phyloP scores from a whole-genome alignment of 2,113 vertebrate genomes.

The Zingel zingel region DNA sequence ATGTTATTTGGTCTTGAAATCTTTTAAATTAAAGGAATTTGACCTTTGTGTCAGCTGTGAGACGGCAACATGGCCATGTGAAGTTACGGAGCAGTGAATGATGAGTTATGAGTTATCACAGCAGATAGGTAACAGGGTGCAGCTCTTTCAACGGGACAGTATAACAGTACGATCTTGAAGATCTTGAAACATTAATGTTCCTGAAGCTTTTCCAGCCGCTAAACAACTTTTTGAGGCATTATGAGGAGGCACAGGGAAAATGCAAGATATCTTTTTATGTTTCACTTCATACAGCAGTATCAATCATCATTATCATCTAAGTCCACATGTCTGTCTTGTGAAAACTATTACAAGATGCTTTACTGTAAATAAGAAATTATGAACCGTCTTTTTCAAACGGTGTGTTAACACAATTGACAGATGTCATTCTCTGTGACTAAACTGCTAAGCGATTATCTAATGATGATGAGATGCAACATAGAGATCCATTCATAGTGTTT shows the following conservation, averaged over 20 bases:
- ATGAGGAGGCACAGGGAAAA: background rate
- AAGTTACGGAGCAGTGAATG: background rate
- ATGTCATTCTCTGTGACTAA: background rate
- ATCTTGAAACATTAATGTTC: conserved; percentile 14
- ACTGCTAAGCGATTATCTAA: background rate
- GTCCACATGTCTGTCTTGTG: background rate
- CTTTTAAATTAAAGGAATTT: conserved; percentile 28
- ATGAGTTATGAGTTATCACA: conserved; percentile 25
- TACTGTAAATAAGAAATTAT: background rate
- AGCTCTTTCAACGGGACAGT: conserved; percentile 24
- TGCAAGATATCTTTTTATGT: background rate
- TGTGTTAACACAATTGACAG: background rate
- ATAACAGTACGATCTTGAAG: background rate
- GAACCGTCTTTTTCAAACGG: background rate
- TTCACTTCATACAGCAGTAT: background rate
- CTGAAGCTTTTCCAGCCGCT: conserved; percentile 2
- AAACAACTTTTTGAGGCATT: background rate
- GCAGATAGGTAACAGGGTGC: conserved; percentile 7
- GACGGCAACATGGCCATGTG: background rate
- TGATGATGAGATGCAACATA: background rate
- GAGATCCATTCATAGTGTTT: background rate
- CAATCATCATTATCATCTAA: background rate
- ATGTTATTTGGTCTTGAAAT: conserved; percentile 25
- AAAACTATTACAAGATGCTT: background rate
- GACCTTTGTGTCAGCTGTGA: conserved; percentile 32